phyloP scores from a whole-genome alignment of 92 coral and sea anemone species.

The Epizoanthus scotinus region DNA sequence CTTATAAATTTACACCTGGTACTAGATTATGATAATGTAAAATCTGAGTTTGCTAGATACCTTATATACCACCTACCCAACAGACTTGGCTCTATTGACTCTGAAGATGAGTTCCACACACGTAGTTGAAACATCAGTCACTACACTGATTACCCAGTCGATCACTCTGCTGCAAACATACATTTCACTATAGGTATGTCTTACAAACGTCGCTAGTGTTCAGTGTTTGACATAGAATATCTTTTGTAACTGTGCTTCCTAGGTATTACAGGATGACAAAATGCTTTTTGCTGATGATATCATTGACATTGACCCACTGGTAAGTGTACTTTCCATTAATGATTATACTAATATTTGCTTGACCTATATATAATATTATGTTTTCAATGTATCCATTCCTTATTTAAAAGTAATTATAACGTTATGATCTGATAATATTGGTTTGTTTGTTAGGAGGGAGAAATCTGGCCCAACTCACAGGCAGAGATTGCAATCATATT shows the following conservation, averaged over 20 bases:
- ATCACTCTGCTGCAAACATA: too few species aligned
- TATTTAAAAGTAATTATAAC: not conserved
- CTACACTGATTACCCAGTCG: too few species aligned
- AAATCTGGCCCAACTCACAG: constrained; percentile 97
- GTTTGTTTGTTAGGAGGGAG: constrained; percentile 82
- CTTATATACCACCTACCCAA: too few species aligned
- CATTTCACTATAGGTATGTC: too few species aligned
- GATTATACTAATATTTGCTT: too few species aligned
- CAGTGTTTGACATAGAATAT: not conserved
- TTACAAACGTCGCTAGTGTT: not conserved
- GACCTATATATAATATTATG: too few species aligned
- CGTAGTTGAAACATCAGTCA: too few species aligned
- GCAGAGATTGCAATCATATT: constrained; percentile 87
- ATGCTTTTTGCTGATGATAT: constrained; percentile 88
- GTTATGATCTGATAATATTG: not conserved
- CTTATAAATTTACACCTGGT: not conserved
- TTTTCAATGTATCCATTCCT: not conserved
- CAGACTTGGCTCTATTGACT: too few species aligned
- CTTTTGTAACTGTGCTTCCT: not conserved
- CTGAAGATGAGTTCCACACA: too few species aligned
- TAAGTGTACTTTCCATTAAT: constrained; percentile 35
- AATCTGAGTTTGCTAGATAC: too few species aligned
- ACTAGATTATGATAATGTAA: too few species aligned
- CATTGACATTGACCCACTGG: constrained; percentile 89
- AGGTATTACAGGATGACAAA: constrained; percentile 84